Percentiles rank a stretch among this genome's conserved stretches.
These are phyloP conservation scores for Chalcosyrphus nemorum DNA, from an alignment of 2,888 invertebrate species.

Conservation along the genomic window DNA sequence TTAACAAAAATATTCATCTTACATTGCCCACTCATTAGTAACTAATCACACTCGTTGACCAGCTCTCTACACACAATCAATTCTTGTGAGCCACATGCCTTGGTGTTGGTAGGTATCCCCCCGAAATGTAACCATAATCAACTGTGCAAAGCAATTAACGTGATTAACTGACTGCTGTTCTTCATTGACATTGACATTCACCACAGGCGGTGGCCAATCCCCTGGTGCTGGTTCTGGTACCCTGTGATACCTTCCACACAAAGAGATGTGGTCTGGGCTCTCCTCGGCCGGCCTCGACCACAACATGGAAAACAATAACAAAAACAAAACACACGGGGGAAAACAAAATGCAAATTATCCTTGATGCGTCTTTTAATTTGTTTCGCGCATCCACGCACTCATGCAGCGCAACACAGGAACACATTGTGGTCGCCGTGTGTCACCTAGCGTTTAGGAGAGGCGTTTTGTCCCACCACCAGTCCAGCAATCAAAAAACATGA, in stretches of 20 bases:
- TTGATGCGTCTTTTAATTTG: conserved; percentile 72
- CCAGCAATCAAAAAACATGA: conserved; percentile 36
- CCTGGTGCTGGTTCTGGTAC: neutral
- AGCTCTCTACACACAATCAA: neutral
- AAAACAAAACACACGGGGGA: conserved; percentile 2
- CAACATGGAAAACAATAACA: conserved; percentile 1
- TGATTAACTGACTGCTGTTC: conserved; percentile 70
- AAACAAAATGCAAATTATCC: conserved; percentile 72
- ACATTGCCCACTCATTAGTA: conserved; percentile 28
- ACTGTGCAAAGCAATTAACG: conserved; percentile 68
- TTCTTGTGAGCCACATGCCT: neutral
- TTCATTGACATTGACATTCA: conserved; percentile 67
- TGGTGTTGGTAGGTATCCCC: no score
- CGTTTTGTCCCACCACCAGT: conserved; percentile 24
- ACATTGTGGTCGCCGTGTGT: conserved; percentile 19
- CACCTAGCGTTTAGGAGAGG: conserved; percentile 39
- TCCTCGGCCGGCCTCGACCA: neutral
- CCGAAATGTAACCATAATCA: conserved; percentile 36
- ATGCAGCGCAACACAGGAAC: conserved; percentile 17
- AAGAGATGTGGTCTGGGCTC: neutral
- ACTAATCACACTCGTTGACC: conserved; percentile 6
- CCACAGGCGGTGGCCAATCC: conserved; percentile 58
- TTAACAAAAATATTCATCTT: neutral
- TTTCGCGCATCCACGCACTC: conserved; percentile 69
- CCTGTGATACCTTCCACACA: conserved; percentile 3